Base-by-base conservation (phyloP, 1,140 invertebrate species). In the Druon quercuslanigerum region DNA sequence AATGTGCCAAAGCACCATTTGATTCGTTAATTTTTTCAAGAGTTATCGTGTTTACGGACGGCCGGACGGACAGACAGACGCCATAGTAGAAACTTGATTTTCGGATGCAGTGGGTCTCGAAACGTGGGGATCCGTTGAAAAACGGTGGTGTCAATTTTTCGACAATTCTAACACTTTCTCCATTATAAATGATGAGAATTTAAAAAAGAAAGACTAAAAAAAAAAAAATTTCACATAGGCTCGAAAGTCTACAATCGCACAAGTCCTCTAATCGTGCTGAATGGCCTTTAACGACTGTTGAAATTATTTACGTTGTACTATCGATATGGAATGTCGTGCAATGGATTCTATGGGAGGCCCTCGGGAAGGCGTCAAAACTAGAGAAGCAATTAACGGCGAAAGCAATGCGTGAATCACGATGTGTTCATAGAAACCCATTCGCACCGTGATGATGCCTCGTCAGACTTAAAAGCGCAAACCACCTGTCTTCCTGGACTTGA, bases 341-440 rank as follows among this genome's bases (percentile, higher is more conserved):
- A 57, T 57, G 19, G 54, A 20, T 57, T 57, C 17, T 57, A 20
- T 8, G 54, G 8, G 9, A 57, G 54, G 8, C 19, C 16, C n/a
- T n/a, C n/a, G n/a, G n/a, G n/a, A n/a, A n/a, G n/a, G n/a, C n/a
- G n/a, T 57, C 54, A 19, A 57, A 54, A 54, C 13, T 54, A n/a
- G 52, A 57, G 54, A 57, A 57, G 7, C 54, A 19, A 57, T 57
- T 57, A 57, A 20, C 17, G 3, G 54, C 54, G 54, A 57, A 57
- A 57, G 54, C 54, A 57, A 56, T 17, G 3, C n/a, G 16, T 56
- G 54, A 57, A 57, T 57, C 25, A 57, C 54, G 54, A 57, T 57
- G 54, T 57, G 54, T 57, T 20, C 25, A 57, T 20, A 57, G 19
- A 57, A 57, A 20, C 54, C 54, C 17, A 57, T 20, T 57, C 20